phyloP scores from a whole-genome alignment of 2,888 invertebrate genomes.

The Ichneumoninae sp. region DNA sequence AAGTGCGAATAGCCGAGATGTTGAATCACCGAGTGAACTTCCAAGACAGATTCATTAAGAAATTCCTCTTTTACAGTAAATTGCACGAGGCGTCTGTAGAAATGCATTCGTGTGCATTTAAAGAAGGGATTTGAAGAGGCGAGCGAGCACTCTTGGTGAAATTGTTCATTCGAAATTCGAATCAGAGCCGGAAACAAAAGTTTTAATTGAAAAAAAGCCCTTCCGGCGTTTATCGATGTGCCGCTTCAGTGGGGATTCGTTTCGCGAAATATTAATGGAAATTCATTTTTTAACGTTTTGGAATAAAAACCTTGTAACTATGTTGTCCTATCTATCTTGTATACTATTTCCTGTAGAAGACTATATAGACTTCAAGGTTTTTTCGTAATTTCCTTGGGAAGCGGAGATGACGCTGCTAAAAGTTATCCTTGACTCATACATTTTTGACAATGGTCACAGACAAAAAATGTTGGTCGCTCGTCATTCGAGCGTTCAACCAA shows the following conservation, averaged over 20 bases:
- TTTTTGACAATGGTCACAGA: no score
- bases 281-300: no score
- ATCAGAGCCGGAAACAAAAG: neutral
- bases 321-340: no score
- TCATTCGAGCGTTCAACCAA: no score
- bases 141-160: neutral
- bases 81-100: neutral
- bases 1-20: neutral
- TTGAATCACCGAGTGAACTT: slow-evolving; percentile 1
- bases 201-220: neutral
- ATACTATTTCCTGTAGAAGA: neutral
- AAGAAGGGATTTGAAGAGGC: neutral
- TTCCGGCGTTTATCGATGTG: neutral
- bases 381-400: neutral
- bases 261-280: no score
- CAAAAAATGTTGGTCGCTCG: neutral
- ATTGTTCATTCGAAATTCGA: neutral
- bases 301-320: no score
- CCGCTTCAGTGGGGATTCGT: neutral
- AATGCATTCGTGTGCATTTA: neutral
- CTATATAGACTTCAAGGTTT: neutral
- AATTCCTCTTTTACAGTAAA: slow-evolving; percentile 1
- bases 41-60: slow-evolving; percentile 7
- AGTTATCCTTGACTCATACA: neutral
- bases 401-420: neutral